Conservation (phyloP, 2,113 vertebrate genomes). For the Platycercus adscitus region DNA sequence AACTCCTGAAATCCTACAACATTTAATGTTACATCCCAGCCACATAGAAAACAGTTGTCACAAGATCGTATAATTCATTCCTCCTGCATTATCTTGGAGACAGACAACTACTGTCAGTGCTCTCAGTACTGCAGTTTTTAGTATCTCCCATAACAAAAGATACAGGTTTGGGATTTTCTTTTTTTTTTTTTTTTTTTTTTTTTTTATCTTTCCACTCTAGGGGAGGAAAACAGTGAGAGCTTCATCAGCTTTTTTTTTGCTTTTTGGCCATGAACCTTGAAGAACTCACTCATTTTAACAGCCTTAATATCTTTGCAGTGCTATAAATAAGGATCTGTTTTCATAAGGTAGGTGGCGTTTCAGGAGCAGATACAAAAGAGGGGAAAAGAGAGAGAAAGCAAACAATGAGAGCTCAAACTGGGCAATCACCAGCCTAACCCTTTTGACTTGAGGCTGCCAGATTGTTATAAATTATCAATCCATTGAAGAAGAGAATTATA, state of each 20-base stretch:
- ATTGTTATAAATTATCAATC: constrained; percentile 72
- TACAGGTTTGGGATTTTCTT: background rate
- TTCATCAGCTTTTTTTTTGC: constrained; percentile 27
- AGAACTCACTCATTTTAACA: constrained; percentile 44
- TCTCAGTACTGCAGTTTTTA: constrained; percentile 33
- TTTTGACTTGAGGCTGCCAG: constrained; percentile 57
- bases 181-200: background rate
- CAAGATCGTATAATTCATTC: constrained; percentile 50
- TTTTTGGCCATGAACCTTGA: constrained; percentile 50
- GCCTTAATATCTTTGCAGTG: constrained; percentile 34
- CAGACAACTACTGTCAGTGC: constrained; percentile 45
- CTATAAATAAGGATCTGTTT: constrained; percentile 62
- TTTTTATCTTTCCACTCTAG: background rate
- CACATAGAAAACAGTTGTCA: background rate
- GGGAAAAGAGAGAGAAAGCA: background rate
- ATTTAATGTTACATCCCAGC: background rate
- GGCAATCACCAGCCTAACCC: constrained; percentile 49
- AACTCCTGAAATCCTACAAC: constrained; percentile 34
- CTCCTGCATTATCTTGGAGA: constrained; percentile 22
- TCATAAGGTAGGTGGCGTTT: constrained; percentile 10
- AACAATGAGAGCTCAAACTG: constrained; percentile 31
- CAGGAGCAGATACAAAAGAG: background rate
- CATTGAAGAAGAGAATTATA: constrained; percentile 59
- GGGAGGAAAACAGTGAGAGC: background rate
- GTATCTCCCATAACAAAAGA: constrained; percentile 31